A percentile compares a stretch with the other conserved stretches of the same genome.
Conservation (phyloP, 2,888 invertebrate genomes). For the Baccha elongata region DNA sequence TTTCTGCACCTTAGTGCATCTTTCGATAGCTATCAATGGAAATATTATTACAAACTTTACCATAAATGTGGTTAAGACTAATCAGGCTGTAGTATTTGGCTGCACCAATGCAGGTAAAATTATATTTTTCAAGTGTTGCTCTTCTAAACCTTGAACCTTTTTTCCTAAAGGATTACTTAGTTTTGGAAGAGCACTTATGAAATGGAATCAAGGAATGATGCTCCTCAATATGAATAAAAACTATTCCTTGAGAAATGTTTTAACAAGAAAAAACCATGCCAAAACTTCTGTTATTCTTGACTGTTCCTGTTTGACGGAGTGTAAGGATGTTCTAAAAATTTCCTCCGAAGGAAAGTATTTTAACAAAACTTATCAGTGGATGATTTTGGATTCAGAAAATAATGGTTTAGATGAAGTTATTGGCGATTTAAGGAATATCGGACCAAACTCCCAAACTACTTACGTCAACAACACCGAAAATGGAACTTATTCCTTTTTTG, state of each 20-base stretch:
- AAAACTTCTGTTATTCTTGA: slow-evolving; percentile 77
- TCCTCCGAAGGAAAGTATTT: slow-evolving; percentile 76
- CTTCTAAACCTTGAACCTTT: not conserved
- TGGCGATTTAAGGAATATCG: slow-evolving; percentile 73
- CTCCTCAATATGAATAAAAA: slow-evolving; percentile 72
- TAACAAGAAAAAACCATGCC: slow-evolving; percentile 75
- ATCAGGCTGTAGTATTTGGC: not conserved
- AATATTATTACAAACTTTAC: not conserved
- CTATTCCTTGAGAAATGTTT: slow-evolving; percentile 62
- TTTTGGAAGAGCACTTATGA: slow-evolving; percentile 62
- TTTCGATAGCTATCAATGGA: not conserved
- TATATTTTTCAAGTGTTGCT: not conserved
- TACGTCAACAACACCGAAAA: slow-evolving; percentile 75
- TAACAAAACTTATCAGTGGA: slow-evolving; percentile 81
- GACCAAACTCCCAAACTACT: slow-evolving; percentile 80
- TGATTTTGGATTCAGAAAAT: slow-evolving; percentile 76
- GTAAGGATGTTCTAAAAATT: slow-evolving; percentile 70
- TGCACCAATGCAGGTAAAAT: not conserved
- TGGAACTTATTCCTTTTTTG: slow-evolving; percentile 75
- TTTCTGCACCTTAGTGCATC: not conserved
- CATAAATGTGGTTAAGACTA: not conserved
- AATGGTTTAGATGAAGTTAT: slow-evolving; percentile 69
- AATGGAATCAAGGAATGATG: slow-evolving; percentile 74
- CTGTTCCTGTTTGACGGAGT: slow-evolving; percentile 75
- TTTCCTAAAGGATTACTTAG: slow-evolving; percentile 20